Evolutionary conservation across 2,888 invertebrate genomes (phyloP), one percentile per base, ranked within the genome.

Genomic region (Chromoteleia sp.): DNA sequence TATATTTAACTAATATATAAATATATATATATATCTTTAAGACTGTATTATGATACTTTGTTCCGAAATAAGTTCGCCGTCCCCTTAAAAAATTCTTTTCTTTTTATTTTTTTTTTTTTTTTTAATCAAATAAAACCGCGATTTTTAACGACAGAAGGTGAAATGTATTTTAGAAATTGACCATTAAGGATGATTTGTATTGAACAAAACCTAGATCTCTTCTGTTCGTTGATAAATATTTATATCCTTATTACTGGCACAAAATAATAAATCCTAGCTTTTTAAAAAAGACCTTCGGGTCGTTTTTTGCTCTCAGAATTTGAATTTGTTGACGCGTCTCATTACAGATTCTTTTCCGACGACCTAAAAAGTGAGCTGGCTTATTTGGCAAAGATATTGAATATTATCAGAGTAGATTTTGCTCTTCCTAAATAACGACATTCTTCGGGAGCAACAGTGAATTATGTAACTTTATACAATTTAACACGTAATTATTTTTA

Each of bases 181-280:
- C n/a, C n/a, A n/a, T n/a, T n/a, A n/a, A n/a, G n/a, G n/a, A n/a
- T n/a, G n/a, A n/a, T n/a, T n/a, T n/a, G n/a, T n/a, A 10, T 19
- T 56, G 21, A 33, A 7, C 29, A 7, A 21, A 30, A n/a, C n/a
- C n/a, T 33, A 10, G 30, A 29, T 21, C 8, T 5, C 30, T 30
- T 29, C 30, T n/a, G 17, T 45, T 29, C 61, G 6, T 61, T 15
- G n/a, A 61, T 45, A 45, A 29, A 59, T 59, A 59, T 59, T 41
- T 43, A 56, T 36, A 56, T 56, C 5, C 3, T 12, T 19, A n/a
- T 33, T 17, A 36, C 5, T 7, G n/a, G 19, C 33, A 25, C n/a
- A 56, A 36, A 56, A 33, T 7, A 56, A 56, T 36, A 56, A 56
- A 52, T 52, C 30, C 10, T 30, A 6, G 1, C 4, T 36, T 56